These are phyloP conservation scores for Oriolus oriolus DNA, from an alignment of 2,113 vertebrate genomes.

Conservation along the genomic window DNA sequence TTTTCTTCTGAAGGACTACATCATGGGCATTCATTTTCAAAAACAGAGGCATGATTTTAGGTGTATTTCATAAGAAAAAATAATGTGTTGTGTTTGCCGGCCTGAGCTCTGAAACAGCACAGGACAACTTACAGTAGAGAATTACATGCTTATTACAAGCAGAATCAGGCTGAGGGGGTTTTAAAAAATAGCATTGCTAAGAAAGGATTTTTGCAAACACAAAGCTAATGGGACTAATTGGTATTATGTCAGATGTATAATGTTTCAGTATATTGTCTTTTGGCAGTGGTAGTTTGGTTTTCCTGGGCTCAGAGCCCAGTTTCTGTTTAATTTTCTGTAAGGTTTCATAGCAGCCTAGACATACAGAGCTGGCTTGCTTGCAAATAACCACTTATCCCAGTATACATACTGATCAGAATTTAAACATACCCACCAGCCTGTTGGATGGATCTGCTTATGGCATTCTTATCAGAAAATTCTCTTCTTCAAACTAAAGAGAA, in stretches of 20 bases:
- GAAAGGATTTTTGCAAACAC: constrained; percentile 5
- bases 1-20: neutral
- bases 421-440: neutral
- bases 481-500: neutral
- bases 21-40: neutral
- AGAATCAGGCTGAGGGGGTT: neutral
- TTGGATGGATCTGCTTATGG: neutral
- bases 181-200: neutral
- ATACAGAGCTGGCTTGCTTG: neutral
- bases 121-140: neutral
- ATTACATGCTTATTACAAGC: neutral
- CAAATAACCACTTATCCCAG: neutral
- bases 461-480: neutral
- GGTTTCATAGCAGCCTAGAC: constrained; percentile 21
- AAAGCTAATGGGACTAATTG: constrained; percentile 9
- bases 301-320: constrained; percentile 54
- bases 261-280: constrained; percentile 6
- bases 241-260: constrained; percentile 13
- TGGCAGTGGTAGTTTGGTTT: neutral
- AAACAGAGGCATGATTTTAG: neutral
- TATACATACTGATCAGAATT: neutral
- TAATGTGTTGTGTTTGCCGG: neutral
- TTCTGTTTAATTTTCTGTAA: constrained; percentile 58
- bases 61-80: neutral
- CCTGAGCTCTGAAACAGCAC: neutral